Percentiles rank a stretch among this genome's conserved stretches.
Evolutionary conservation across 2,113 vertebrate species (phyloP).

Genomic region (Thunnus thynnus): DNA sequence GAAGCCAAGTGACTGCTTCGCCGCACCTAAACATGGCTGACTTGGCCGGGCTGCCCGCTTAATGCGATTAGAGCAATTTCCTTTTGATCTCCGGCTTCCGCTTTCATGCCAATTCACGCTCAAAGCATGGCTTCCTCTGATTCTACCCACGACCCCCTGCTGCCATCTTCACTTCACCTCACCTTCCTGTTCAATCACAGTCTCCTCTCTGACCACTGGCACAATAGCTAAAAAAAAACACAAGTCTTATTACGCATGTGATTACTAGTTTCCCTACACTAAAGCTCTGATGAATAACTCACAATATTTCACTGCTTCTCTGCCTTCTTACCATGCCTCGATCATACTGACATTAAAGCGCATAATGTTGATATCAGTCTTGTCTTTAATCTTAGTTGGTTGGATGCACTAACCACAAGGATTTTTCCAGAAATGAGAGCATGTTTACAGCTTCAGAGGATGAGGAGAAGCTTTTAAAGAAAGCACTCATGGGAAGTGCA

Average conservation of each 20-base stretch:
- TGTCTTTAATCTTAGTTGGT: slow-evolving; percentile 36
- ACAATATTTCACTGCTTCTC: neutral
- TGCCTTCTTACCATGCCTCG: neutral
- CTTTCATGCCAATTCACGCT: slow-evolving; percentile 53
- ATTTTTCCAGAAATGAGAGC: slow-evolving; percentile 5
- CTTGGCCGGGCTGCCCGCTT: slow-evolving; percentile 35
- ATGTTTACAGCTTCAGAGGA: neutral
- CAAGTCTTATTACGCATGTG: neutral
- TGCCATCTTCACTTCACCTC: slow-evolving; percentile 52
- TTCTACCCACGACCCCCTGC: slow-evolving; percentile 36
- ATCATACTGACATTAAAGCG: neutral
- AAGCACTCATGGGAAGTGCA: neutral
- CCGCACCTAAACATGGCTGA: slow-evolving; percentile 57
- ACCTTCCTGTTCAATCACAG: slow-evolving; percentile 31
- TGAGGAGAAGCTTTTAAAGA: slow-evolving; percentile 24
- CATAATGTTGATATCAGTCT: slow-evolving; percentile 7
- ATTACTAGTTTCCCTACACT: neutral
- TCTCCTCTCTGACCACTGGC: neutral
- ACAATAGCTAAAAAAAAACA: neutral
- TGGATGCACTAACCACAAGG: slow-evolving; percentile 19
- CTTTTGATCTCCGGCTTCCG: slow-evolving; percentile 72
- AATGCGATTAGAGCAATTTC: slow-evolving; percentile 66
- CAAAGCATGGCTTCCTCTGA: slow-evolving; percentile 32
- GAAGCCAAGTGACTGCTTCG: slow-evolving; percentile 34
- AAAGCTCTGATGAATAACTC: neutral